Percentiles rank a stretch among this genome's conserved stretches.
These are phyloP conservation scores for Acrocephalus kingi DNA, from an alignment of 2,113 vertebrate species.

Conservation along the genomic window DNA sequence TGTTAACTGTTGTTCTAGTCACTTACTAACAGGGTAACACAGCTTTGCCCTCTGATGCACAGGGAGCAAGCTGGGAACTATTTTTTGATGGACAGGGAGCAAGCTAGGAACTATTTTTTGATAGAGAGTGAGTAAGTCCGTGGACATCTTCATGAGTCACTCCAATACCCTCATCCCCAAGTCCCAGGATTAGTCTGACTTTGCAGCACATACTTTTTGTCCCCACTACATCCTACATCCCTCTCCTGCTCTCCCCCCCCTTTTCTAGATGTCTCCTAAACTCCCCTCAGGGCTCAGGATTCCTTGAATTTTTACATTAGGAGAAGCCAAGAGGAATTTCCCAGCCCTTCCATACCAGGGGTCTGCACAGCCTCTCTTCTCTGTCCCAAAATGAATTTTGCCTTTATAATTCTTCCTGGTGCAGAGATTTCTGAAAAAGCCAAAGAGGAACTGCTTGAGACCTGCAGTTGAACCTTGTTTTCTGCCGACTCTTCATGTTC, in stretches of 20 bases:
- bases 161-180: neutral
- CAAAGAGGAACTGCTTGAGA: neutral
- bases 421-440: neutral
- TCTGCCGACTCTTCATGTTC: neutral
- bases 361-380: neutral
- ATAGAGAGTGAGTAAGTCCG: neutral
- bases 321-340: conserved; percentile 38
- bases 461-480: neutral
- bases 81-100: neutral
- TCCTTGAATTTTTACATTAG: conserved; percentile 57
- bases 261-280: conserved; percentile 52
- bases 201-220: conserved; percentile 4
- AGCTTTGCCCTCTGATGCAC: neutral
- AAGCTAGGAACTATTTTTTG: neutral
- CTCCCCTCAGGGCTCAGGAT: conserved; percentile 45
- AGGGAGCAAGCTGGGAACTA: neutral
- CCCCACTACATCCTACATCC: neutral
- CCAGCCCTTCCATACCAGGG: neutral
- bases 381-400: neutral
- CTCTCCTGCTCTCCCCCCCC: neutral
- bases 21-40: neutral
- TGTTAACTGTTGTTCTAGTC: neutral
- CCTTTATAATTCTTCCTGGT: neutral
- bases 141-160: neutral
- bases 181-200: neutral